These are phyloP conservation scores for Ctenosaura bakeri DNA, from an alignment of 2,797 vertebrate genomes.

Conservation along the genomic window DNA sequence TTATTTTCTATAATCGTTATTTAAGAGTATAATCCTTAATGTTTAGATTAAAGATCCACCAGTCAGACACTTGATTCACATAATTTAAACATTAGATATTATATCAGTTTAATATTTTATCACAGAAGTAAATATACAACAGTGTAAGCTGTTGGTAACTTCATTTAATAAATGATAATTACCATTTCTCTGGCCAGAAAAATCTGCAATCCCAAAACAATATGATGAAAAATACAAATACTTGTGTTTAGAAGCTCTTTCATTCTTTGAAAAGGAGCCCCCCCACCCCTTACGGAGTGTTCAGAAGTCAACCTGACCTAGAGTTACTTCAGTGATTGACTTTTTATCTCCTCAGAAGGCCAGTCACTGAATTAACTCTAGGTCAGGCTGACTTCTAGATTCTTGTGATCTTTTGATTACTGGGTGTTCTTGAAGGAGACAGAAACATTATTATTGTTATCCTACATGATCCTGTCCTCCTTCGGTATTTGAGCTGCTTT, in stretches of 20 bases:
- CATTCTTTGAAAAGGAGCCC: background rate
- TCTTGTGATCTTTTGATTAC: background rate
- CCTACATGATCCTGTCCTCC: background rate
- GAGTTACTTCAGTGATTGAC: background rate
- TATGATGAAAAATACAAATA: background rate
- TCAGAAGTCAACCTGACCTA: background rate
- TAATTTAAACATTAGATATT: background rate
- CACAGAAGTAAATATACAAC: background rate
- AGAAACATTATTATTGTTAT: background rate
- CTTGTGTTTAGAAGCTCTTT: background rate
- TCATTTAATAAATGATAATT: background rate
- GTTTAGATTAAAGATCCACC: background rate
- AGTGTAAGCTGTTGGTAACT: background rate
- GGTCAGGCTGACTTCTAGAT: background rate
- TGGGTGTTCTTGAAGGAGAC: background rate
- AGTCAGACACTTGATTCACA: background rate
- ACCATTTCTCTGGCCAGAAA: constrained; percentile 20
- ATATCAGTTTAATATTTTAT: constrained; percentile 4
- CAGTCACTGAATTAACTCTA: background rate
- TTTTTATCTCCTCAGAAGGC: background rate
- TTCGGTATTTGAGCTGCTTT: background rate
- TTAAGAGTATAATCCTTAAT: background rate
- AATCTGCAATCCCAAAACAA: background rate
- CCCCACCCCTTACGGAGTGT: background rate
- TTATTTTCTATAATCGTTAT: background rate